Percentiles rank a stretch among this genome's conserved stretches.
Conservation (phyloP, 1,140 invertebrate genomes). For the Drosophila lacertosa region DNA sequence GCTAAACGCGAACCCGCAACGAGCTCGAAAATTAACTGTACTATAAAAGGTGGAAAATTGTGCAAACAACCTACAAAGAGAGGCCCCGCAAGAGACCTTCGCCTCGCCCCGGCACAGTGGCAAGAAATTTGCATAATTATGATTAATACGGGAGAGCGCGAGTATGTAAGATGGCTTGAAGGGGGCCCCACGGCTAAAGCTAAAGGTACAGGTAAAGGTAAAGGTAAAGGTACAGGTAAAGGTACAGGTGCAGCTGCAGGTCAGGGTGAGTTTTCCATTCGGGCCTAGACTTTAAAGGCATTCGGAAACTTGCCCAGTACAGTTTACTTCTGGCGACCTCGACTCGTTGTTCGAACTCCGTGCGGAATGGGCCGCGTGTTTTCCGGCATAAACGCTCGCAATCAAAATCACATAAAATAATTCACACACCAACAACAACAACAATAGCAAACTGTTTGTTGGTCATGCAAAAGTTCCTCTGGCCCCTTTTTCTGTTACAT, state of each 20-base stretch:
- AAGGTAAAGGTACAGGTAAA: too few relatives aligned
- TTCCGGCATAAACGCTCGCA: conserved; percentile 78
- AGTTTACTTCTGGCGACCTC: background rate
- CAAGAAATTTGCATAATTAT: conserved; percentile 78
- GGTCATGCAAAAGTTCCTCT: conserved; percentile 54
- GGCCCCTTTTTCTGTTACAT: background rate
- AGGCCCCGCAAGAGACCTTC: conserved; percentile 2
- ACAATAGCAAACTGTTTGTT: conserved; percentile 68
- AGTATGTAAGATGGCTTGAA: background rate
- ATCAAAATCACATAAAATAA: conserved; percentile 81
- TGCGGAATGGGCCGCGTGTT: conserved; percentile 48
- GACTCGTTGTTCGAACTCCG: background rate
- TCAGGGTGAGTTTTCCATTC: too few relatives aligned
- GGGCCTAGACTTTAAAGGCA: conserved; percentile 38
- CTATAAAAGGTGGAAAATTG: conserved; percentile 83
- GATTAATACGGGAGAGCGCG: conserved; percentile 62
- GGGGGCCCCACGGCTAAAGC: too few relatives aligned
- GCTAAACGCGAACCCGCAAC: conserved; percentile 50
- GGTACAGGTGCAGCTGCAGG: too few relatives aligned
- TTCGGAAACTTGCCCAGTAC: conserved; percentile 39
- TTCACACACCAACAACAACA: conserved; percentile 63
- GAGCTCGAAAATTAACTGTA: conserved; percentile 82
- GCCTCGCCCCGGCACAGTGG: conserved; percentile 30
- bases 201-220: too few relatives aligned
- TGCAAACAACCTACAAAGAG: conserved; percentile 76